phyloP scores from a whole-genome alignment of 2,797 vertebrate species.

The Gallinago solitaria region DNA sequence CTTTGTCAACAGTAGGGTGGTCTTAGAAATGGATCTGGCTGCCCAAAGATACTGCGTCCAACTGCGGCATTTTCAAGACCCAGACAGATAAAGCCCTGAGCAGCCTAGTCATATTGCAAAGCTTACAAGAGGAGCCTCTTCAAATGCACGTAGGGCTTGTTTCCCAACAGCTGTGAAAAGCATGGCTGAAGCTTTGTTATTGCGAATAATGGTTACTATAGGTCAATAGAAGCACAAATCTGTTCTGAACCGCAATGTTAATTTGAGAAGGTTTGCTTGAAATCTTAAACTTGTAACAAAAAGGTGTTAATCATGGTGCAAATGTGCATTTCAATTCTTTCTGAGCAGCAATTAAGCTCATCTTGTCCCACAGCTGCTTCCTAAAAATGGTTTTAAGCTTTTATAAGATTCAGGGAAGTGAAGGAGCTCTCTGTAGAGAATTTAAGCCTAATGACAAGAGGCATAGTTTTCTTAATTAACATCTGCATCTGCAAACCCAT shows the following conservation, averaged over 20 bases:
- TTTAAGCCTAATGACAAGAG: background rate
- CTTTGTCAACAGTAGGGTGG: background rate
- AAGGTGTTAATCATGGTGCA: background rate
- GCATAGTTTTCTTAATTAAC: background rate
- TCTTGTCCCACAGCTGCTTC: background rate
- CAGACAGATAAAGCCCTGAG: background rate
- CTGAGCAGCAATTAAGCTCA: background rate
- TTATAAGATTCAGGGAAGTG: background rate
- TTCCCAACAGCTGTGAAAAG: background rate
- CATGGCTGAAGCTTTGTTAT: background rate
- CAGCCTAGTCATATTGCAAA: background rate
- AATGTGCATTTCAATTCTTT: background rate
- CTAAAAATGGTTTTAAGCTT: background rate
- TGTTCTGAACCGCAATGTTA: background rate
- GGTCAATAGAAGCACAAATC: background rate
- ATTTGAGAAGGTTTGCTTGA: background rate
- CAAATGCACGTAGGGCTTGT: background rate
- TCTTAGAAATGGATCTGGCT: background rate
- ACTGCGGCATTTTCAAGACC: background rate
- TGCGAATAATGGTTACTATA: background rate
- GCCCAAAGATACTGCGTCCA: background rate
- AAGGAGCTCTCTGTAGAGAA: background rate
- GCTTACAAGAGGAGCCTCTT: background rate
- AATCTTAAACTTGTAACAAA: background rate
- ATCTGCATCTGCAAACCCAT: background rate